Evolutionary conservation across 2,888 invertebrate species (phyloP).

Genomic region (Merodon equestris): DNA sequence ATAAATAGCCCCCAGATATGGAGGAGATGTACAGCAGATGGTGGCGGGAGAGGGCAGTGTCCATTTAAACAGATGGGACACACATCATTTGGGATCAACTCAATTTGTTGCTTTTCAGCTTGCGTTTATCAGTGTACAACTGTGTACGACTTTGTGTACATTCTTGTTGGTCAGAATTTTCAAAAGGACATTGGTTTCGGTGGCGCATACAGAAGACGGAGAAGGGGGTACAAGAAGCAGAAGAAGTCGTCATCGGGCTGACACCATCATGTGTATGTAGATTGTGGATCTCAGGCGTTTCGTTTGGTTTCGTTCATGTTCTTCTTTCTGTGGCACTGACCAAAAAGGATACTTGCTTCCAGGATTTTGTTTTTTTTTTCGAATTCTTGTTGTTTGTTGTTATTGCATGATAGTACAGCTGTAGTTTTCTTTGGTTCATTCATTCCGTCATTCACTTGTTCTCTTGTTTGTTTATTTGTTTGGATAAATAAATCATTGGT

Average conservation of each 20-base stretch:
- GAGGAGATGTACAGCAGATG: not conserved
- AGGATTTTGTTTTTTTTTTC: too few relatives aligned
- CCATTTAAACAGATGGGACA: slow-evolving; percentile 68
- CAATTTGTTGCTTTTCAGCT: slow-evolving; percentile 67
- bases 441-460: too few relatives aligned
- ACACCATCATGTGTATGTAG: too few relatives aligned
- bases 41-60: slow-evolving; percentile 31
- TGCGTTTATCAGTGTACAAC: slow-evolving; percentile 45
- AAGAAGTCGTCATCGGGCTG: too few relatives aligned
- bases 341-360: too few relatives aligned
- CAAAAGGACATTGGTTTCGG: slow-evolving; percentile 30
- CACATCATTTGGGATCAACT: slow-evolving; percentile 69
- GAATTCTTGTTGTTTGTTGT: too few relatives aligned
- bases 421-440: too few relatives aligned
- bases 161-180: slow-evolving; percentile 30
- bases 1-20: slow-evolving; percentile 54
- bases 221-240: not conserved
- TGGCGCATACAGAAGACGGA: slow-evolving; percentile 15
- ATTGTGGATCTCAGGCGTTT: not conserved
- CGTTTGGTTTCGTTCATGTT: slow-evolving; percentile 28
- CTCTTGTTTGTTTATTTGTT: slow-evolving; percentile 13
- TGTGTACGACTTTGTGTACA: slow-evolving; percentile 27
- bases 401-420: too few relatives aligned
- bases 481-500: slow-evolving; percentile 53
- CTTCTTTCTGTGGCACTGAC: slow-evolving; percentile 19